Evolutionary conservation across 2,888 invertebrate species (phyloP).

Genomic region (Syrphus vitripennis): DNA sequence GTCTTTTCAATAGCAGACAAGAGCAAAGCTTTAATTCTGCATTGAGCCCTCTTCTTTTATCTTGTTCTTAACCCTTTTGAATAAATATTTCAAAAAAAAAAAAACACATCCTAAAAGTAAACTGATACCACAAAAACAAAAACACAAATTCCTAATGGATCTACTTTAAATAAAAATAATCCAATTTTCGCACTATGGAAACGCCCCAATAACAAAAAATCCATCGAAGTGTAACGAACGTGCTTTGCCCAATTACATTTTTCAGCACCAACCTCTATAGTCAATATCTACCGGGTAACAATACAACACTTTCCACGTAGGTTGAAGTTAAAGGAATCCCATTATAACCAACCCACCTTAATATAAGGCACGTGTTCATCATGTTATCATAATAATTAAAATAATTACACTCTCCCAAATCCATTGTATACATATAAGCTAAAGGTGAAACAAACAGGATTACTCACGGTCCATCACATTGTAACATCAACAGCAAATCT

Average conservation of each 20-base stretch:
- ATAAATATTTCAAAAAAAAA: background rate
- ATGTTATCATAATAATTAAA: conserved; percentile 69
- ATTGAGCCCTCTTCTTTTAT: too few relatives aligned
- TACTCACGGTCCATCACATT: conserved; percentile 29
- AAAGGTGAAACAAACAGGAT: conserved; percentile 64
- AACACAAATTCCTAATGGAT: background rate
- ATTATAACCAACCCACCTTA: conserved; percentile 33
- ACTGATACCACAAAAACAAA: conserved; percentile 1
- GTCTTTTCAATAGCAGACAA: too few relatives aligned
- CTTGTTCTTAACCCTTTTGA: background rate
- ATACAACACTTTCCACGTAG: background rate
- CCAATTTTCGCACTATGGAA: background rate
- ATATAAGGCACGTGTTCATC: conserved; percentile 58
- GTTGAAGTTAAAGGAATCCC: background rate
- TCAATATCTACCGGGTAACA: background rate
- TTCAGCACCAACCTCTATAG: background rate
- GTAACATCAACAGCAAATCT: conserved; percentile 17
- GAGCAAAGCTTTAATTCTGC: too few relatives aligned
- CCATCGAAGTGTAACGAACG: conserved; percentile 33
- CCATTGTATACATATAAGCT: conserved; percentile 3
- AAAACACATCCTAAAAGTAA: background rate
- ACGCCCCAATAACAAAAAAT: background rate
- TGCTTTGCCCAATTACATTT: conserved; percentile 32
- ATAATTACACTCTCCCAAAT: conserved; percentile 54
- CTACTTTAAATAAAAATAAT: background rate